Conservation (phyloP, 2,888 invertebrate genomes). For the Euclidia mi region DNA sequence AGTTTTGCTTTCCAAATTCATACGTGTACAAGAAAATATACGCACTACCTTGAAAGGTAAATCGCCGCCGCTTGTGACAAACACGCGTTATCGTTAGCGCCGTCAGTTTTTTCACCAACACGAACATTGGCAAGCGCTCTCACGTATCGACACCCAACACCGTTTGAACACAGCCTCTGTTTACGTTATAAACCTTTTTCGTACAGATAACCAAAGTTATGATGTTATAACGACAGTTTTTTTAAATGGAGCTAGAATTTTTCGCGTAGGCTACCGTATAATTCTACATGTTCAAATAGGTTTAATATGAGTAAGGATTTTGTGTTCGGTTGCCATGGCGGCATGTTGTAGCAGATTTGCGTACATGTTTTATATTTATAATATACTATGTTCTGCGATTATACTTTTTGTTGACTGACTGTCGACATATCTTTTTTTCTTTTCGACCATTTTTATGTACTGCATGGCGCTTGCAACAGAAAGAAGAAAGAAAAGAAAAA, state of each 20-base stretch:
- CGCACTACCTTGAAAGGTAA: not conserved
- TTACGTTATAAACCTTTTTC: constrained; percentile 13
- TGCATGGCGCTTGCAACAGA: too few relatives aligned
- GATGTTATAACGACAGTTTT: constrained; percentile 11
- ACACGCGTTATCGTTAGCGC: constrained; percentile 1
- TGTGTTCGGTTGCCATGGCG: too few relatives aligned
- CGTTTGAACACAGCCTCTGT: constrained; percentile 7
- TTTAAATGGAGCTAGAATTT: constrained; percentile 5
- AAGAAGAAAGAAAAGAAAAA: too few relatives aligned
- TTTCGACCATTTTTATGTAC: too few relatives aligned
- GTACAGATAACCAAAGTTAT: constrained; percentile 13
- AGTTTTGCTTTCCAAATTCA: too few relatives aligned
- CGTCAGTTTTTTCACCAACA: constrained; percentile 26
- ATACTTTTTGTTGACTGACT: too few relatives aligned
- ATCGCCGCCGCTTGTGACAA: not conserved
- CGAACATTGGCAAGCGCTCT: constrained; percentile 9
- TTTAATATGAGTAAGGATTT: too few relatives aligned
- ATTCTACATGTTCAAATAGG: constrained; percentile 1
- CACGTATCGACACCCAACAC: constrained; percentile 22
- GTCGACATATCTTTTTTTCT: too few relatives aligned
- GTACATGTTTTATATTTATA: too few relatives aligned
- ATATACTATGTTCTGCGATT: too few relatives aligned
- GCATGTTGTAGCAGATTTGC: too few relatives aligned
- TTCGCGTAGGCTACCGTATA: not conserved
- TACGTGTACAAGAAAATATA: too few relatives aligned